These are phyloP conservation scores for Zaprionus taronus DNA, from an alignment of 1,140 invertebrate species.

Conservation along the genomic window DNA sequence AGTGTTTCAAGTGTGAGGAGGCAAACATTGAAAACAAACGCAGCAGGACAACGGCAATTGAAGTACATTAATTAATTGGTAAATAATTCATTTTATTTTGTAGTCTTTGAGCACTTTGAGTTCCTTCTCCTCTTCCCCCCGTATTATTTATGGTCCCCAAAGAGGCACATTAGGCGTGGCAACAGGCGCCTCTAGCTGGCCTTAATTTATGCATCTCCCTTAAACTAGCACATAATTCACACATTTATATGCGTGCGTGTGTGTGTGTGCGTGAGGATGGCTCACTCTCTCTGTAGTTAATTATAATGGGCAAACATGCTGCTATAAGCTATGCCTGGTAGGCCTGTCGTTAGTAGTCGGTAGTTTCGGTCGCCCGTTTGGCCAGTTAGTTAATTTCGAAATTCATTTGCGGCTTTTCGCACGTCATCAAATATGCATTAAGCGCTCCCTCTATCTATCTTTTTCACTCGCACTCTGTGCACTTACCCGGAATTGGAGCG, in stretches of 20 bases:
- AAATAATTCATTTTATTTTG: constrained; percentile 67
- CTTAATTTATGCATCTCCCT: constrained; percentile 65
- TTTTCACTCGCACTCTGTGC: neutral
- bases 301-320: constrained; percentile 54
- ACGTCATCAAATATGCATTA: constrained; percentile 72
- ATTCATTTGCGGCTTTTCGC: constrained; percentile 60
- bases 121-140: neutral
- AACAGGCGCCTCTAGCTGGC: too few relatives aligned
- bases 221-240: constrained; percentile 23
- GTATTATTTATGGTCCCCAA: constrained; percentile 43
- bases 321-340: neutral
- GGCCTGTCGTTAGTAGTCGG: constrained; percentile 1
- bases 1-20: constrained; percentile 30
- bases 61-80: constrained; percentile 80
- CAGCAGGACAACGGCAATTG: constrained; percentile 56
- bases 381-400: constrained; percentile 50
- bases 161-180: constrained; percentile 41
- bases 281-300: constrained; percentile 46
- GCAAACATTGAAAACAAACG: constrained; percentile 48
- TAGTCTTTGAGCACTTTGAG: neutral
- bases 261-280: constrained; percentile 11
- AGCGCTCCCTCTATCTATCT: neutral
- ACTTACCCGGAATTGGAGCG: constrained; percentile 91
- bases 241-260: neutral
- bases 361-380: constrained; percentile 13